phyloP scores from a whole-genome alignment of 2,797 vertebrate genomes.

The Parauchenoglanis ngamensis region DNA sequence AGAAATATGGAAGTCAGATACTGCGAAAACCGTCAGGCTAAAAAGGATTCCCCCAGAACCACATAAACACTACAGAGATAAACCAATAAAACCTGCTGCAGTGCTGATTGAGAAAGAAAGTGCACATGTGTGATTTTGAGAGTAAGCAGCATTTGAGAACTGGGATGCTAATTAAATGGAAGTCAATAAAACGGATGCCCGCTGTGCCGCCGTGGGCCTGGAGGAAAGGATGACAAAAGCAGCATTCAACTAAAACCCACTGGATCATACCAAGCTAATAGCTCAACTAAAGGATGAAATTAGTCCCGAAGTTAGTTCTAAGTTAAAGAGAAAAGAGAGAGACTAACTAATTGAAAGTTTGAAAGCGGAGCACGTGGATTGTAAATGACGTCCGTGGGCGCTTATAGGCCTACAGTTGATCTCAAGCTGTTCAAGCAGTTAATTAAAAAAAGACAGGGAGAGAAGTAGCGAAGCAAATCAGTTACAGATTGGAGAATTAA shows the following conservation, averaged over 20 bases:
- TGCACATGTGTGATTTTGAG: slow-evolving; percentile 33
- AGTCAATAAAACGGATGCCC: slow-evolving; percentile 67
- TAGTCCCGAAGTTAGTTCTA: slow-evolving; percentile 52
- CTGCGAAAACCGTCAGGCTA: slow-evolving; percentile 9
- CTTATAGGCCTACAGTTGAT: slow-evolving; percentile 73
- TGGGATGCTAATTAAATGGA: slow-evolving; percentile 68
- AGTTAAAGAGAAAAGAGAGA: slow-evolving; percentile 42
- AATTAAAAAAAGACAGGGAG: slow-evolving; percentile 69
- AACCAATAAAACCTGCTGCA: slow-evolving; percentile 38
- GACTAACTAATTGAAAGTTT: slow-evolving; percentile 79
- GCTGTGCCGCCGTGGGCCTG: slow-evolving; percentile 49
- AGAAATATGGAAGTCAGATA: slow-evolving; percentile 25
- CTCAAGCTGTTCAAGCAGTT: slow-evolving; percentile 78
- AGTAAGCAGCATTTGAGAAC: slow-evolving; percentile 61
- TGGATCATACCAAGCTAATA: slow-evolving; percentile 50
- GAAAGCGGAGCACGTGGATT: slow-evolving; percentile 71
- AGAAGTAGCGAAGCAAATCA: slow-evolving; percentile 68
- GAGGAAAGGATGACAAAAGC: slow-evolving; percentile 48
- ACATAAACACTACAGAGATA: slow-evolving; percentile 25
- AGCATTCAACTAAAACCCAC: slow-evolving; percentile 46
- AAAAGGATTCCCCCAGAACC: slow-evolving; percentile 21
- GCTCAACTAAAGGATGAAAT: slow-evolving; percentile 51
- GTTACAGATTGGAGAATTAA: slow-evolving; percentile 78
- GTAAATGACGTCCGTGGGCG: slow-evolving; percentile 72
- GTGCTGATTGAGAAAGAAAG: slow-evolving; percentile 43